Conservation (phyloP, 2,888 invertebrate species). For the Lamellibrachia satsuma region DNA sequence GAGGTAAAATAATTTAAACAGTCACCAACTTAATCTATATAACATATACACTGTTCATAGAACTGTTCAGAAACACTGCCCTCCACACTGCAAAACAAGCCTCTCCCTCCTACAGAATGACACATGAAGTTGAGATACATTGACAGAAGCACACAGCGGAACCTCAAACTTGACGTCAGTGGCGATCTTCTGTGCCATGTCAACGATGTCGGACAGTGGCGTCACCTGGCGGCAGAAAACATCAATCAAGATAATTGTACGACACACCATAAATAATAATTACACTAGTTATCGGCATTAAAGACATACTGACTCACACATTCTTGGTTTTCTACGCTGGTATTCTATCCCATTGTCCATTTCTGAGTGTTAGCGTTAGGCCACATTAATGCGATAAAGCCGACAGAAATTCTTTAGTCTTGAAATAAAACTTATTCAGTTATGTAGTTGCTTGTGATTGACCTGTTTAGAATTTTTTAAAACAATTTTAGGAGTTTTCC, state of each 20-base stretch:
- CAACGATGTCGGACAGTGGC: slow-evolving; percentile 80
- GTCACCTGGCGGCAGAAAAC: slow-evolving; percentile 68
- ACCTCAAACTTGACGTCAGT: slow-evolving; percentile 86
- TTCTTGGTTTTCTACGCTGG: no score
- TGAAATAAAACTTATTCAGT: no score
- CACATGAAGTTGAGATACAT: slow-evolving; percentile 40
- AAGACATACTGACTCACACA: no score
- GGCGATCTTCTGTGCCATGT: slow-evolving; percentile 79
- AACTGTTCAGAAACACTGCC: background rate
- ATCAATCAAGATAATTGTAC: background rate
- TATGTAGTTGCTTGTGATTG: no score
- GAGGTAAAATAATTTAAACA: background rate
- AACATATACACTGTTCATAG: background rate
- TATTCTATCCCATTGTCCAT: no score
- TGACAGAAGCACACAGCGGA: slow-evolving; percentile 69
- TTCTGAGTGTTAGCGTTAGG: no score
- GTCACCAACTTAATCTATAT: background rate
- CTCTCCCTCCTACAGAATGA: background rate
- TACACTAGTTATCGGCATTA: no score
- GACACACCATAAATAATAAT: slow-evolving; percentile 40
- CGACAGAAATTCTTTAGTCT: no score
- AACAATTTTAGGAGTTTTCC: no score
- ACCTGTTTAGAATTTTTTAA: no score
- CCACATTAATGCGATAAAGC: no score
- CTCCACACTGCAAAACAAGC: background rate